These are phyloP conservation scores for Danio albolineatus DNA, from an alignment of 2,797 vertebrate species.

Conservation along the genomic window DNA sequence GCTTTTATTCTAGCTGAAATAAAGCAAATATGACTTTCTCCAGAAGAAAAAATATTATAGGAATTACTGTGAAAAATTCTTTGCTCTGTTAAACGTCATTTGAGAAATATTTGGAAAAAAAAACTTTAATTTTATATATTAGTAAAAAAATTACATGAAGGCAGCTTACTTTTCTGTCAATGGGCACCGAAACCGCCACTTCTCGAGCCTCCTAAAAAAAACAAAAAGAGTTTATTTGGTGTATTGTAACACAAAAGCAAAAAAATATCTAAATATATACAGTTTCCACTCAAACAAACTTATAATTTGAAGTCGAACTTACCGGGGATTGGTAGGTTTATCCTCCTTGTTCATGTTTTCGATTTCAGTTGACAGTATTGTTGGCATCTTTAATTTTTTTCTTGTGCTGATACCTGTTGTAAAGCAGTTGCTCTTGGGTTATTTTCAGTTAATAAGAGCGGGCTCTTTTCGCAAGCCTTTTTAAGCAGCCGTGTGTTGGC, in stretches of 20 bases:
- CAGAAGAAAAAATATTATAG: too few relatives aligned
- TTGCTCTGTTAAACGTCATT: too few relatives aligned
- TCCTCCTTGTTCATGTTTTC: slow-evolving; percentile 72
- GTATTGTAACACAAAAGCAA: not conserved
- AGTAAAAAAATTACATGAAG: not conserved
- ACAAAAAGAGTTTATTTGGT: not conserved
- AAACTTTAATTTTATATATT: too few relatives aligned
- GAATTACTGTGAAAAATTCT: too few relatives aligned
- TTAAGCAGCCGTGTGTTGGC: slow-evolving; percentile 49
- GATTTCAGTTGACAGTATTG: slow-evolving; percentile 61
- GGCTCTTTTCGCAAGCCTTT: slow-evolving; percentile 33
- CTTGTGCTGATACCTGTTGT: slow-evolving; percentile 2
- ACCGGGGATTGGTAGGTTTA: slow-evolving; percentile 66
- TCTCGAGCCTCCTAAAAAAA: slow-evolving; percentile 51
- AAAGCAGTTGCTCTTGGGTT: slow-evolving; percentile 18
- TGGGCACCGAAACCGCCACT: slow-evolving; percentile 34
- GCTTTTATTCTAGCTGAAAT: too few relatives aligned
- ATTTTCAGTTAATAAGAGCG: slow-evolving; percentile 30
- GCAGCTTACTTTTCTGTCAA: slow-evolving; percentile 44
- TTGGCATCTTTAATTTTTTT: slow-evolving; percentile 67
- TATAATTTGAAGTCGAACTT: not conserved
- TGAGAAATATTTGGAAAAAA: too few relatives aligned
- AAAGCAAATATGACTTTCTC: too few relatives aligned
- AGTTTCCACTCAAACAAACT: not conserved
- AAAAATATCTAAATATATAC: not conserved